Conservation (phyloP, 2,797 vertebrate genomes). For the Spinus olivaceus region DNA sequence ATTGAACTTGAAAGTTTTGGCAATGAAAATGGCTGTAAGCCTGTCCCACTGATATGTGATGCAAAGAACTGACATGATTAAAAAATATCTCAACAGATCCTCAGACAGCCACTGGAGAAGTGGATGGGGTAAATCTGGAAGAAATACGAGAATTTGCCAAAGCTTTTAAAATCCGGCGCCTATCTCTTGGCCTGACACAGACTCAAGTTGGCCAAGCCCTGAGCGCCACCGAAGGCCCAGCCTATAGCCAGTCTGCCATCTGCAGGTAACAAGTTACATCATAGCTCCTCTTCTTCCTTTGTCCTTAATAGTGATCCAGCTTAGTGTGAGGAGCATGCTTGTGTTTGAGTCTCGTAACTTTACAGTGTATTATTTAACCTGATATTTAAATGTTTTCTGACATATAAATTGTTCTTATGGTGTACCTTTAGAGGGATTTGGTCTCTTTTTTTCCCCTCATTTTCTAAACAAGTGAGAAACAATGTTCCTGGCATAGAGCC, state of each 20-base stretch:
- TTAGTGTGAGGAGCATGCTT: not conserved
- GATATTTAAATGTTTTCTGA: not conserved
- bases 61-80: slow-evolving; percentile 43
- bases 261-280: slow-evolving; percentile 89
- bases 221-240: slow-evolving; percentile 95
- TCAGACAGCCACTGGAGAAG: slow-evolving; percentile 93
- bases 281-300: slow-evolving; percentile 27
- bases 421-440: not conserved
- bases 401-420: not conserved
- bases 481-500: slow-evolving; percentile 26
- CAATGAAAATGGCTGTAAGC: not conserved
- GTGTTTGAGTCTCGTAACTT: not conserved
- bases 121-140: slow-evolving; percentile 98
- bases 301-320: not conserved
- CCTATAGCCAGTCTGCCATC: slow-evolving; percentile 99
- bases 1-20: not conserved
- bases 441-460: not conserved
- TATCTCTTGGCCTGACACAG: slow-evolving; percentile 98
- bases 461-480: slow-evolving; percentile 44
- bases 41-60: not conserved
- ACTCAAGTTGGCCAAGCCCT: slow-evolving; percentile 99
- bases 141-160: slow-evolving; percentile 99
- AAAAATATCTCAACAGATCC: slow-evolving; percentile 86
- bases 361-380: not conserved
- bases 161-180: slow-evolving; percentile 99